Base-by-base conservation (phyloP, 2,113 vertebrate genomes). In the Zingel zingel region DNA sequence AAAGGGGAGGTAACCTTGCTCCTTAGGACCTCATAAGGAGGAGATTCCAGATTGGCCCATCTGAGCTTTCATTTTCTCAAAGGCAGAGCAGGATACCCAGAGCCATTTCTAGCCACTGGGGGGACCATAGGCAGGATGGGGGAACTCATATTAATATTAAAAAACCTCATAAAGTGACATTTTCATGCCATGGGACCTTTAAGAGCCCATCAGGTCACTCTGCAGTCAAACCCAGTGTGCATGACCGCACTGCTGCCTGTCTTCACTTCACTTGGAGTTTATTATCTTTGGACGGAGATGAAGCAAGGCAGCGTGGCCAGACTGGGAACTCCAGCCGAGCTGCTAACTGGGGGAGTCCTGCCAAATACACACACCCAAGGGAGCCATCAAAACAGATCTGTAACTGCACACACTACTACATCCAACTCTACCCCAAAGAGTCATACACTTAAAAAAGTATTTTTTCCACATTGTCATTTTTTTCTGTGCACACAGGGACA, bases 251-350 rank as follows among this genome's bases (percentile, higher is more conserved):
- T 58, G 72, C 77, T 74, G 86, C 56, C 81, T 79, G 80, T 82
- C 72, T 75, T 74, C 47, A 43, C 86, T 82, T 70, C 83, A 43
- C 73, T 64, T 19, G 53, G 48, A 39, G 58, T 90, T 89, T 91
- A 86, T 89, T 90, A 66, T 88, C 33, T 77, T 89, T 91, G 87
- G 92, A 82, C 0, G 45, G 61, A 85, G 87, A 93, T 92, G 84
- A 92, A 90, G 75, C 25, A 0, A 67, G 51, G 23, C 76, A 45
- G 66, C 0, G 43, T 27, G 13, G 82, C 59, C 77, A 75, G 83
- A 23, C 77, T 50, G 66, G 57, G 75, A 83, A 66, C 36, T 21
- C 43, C 74, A 72, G 77, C 66, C 43, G 65, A 82, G 87, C 79
- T 54, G 71, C 70, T 77, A 72, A 82, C 53, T 61, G 54, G 19